Percentiles rank a stretch among this genome's conserved stretches.
These are phyloP conservation scores for Sphaerophoria taeniata DNA, from an alignment of 2,888 invertebrate species.

Conservation along the genomic window DNA sequence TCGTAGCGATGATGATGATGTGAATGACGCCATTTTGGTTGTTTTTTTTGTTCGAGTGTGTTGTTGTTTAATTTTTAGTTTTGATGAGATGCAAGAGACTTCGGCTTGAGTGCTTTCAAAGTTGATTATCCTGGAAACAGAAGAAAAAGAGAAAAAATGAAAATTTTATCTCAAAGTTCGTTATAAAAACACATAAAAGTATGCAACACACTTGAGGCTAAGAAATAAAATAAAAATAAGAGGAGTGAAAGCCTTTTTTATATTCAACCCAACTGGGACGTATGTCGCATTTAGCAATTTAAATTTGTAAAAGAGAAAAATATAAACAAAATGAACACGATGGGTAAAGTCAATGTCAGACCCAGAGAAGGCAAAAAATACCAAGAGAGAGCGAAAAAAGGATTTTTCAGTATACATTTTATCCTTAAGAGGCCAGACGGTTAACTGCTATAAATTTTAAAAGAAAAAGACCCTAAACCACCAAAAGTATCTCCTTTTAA, in stretches of 20 bases:
- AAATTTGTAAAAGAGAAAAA: slow-evolving; percentile 42
- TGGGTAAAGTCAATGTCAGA: slow-evolving; percentile 55
- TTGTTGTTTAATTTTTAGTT: slow-evolving; percentile 2
- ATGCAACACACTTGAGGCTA: slow-evolving; percentile 44
- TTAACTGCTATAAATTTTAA: slow-evolving; percentile 68
- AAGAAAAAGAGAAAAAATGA: slow-evolving; percentile 23
- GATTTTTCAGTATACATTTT: slow-evolving; percentile 42
- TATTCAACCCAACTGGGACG: slow-evolving; percentile 42
- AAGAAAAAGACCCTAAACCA: slow-evolving; percentile 14
- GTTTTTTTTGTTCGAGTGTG: neutral
- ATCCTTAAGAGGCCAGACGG: slow-evolving; percentile 65
- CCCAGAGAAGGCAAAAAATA: slow-evolving; percentile 30
- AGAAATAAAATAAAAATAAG: neutral
- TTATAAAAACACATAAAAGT: slow-evolving; percentile 39
- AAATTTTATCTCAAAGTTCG: slow-evolving; percentile 30
- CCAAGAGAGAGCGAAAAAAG: slow-evolving; percentile 16
- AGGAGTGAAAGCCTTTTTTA: slow-evolving; percentile 38
- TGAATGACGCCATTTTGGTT: slow-evolving; percentile 59
- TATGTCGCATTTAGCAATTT: slow-evolving; percentile 64
- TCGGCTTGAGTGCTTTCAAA: slow-evolving; percentile 28
- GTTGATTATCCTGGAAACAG: slow-evolving; percentile 62
- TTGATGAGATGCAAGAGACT: slow-evolving; percentile 40
- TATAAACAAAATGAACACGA: neutral
- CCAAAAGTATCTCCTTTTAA: slow-evolving; percentile 19
- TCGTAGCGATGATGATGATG: slow-evolving; percentile 67